Evolutionary conservation across 2,888 invertebrate species (phyloP), one percentile per base, ranked within the genome.

Genomic region (Caenorhabditis sp.): DNA sequence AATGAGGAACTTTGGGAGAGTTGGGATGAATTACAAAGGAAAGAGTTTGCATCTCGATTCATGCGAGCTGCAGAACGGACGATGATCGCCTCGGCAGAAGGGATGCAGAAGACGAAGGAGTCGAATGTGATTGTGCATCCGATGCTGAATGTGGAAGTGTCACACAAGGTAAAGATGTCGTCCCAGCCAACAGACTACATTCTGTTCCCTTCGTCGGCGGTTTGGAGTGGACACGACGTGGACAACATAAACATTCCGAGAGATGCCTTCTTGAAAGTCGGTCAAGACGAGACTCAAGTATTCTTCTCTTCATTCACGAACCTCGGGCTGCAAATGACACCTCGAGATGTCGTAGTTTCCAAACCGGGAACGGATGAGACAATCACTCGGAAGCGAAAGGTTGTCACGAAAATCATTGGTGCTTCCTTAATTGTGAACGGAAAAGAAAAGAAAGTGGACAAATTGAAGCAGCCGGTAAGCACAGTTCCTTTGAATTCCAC

Each of bases 211-310:
- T 79, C 83, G 3, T 48, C 77, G 30, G 80, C 83, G 45, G 39
- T 83, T 13, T 83, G 79, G 78, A 58, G 59, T 30, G 50, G 68
- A 15, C 43, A 73, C 4, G 35, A 32, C 13, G 76, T 77, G 13
- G 85, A 85, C 53, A 78, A 77, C 53, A 80, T 82, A 11, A 66
- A 79, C 22, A 50, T 83, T 27, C 83, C 85, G 6, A 62, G 66
- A 45, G 83, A 85, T 43, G 85, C 83, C n/a, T 65, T 85, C 15
- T 1, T 56, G 22, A 45, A 53, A 22, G 52, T 70, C 35, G 70
- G 55, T 55, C 30, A 26, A 56, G 71, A 72, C 7, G 48, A 66
- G 7, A 41, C 76, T 2, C 71, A 73, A 63, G 65, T 80, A 7
- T 77, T 68, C 46, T 82, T 80, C 70, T 55, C 76, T 7, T 71